A percentile compares a stretch with the other conserved stretches of the same genome.
Evolutionary conservation across 2,797 vertebrate genomes (phyloP).

Genomic region (Platalea minor): DNA sequence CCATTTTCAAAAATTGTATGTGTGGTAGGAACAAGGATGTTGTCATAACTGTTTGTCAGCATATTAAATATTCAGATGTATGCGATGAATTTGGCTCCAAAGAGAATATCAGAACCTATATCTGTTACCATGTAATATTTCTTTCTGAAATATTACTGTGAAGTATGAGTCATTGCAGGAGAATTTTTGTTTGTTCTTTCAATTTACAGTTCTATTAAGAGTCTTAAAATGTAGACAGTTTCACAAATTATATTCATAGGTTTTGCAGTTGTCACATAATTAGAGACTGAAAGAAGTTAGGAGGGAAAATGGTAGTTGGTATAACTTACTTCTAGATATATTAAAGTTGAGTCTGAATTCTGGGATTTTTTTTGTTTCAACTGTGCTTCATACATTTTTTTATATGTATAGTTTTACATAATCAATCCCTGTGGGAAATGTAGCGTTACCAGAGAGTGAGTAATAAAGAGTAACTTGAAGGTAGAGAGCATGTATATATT

Average conservation of each 20-base stretch:
- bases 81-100: not conserved
- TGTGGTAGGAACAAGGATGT: slow-evolving; percentile 38
- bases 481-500: slow-evolving; percentile 25
- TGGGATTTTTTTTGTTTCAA: not conserved
- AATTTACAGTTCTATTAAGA: slow-evolving; percentile 13
- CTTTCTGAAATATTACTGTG: not conserved
- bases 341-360: slow-evolving; percentile 18
- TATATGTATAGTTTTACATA: slow-evolving; percentile 47
- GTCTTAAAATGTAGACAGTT: slow-evolving; percentile 25
- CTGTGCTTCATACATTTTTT: slow-evolving; percentile 12
- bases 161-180: not conserved
- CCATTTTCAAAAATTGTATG: slow-evolving; percentile 37
- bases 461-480: slow-evolving; percentile 61
- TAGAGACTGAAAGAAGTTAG: not conserved
- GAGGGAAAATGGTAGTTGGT: not conserved
- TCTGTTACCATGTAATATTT: slow-evolving; percentile 27
- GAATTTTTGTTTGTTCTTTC: not conserved
- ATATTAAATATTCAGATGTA: slow-evolving; percentile 40
- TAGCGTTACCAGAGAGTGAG: slow-evolving; percentile 29
- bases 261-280: not conserved
- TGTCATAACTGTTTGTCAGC: slow-evolving; percentile 42
- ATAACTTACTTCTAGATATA: not conserved
- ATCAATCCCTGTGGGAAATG: slow-evolving; percentile 46
- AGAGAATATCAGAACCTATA: not conserved
- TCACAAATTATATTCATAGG: slow-evolving; percentile 20